A percentile compares a stretch with the other conserved stretches of the same genome.
phyloP scores from a whole-genome alignment of 1,140 invertebrate genomes.

The Cheumatopsyche charites region DNA sequence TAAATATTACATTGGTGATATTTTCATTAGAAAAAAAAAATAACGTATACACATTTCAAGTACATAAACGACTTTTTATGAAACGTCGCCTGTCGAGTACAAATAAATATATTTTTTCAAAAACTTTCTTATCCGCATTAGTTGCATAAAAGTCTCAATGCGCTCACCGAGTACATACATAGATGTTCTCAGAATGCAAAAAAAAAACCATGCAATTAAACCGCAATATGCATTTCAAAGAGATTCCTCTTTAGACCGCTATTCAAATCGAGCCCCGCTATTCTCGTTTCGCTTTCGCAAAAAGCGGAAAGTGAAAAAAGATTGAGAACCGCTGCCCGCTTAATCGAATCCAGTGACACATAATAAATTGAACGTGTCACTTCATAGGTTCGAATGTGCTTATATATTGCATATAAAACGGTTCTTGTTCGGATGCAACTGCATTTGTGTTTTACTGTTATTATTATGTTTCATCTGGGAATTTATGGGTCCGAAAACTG shows the following conservation, averaged over 20 bases:
- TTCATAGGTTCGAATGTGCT: not conserved
- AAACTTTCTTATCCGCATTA: conserved; percentile 17
- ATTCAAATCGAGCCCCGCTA: too few relatives aligned
- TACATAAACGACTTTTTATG: conserved; percentile 3
- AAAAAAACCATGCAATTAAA: too few relatives aligned
- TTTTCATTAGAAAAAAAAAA: too few relatives aligned
- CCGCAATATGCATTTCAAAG: too few relatives aligned
- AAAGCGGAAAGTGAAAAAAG: not conserved
- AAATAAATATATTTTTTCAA: not conserved
- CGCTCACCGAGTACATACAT: not conserved
- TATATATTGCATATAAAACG: too few relatives aligned
- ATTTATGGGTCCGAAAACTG: too few relatives aligned
- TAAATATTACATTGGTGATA: too few relatives aligned
- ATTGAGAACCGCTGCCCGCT: not conserved
- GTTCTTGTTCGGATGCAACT: not conserved
- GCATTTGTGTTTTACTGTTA: too few relatives aligned
- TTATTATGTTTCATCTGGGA: too few relatives aligned
- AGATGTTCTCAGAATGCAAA: not conserved
- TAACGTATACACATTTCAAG: too few relatives aligned
- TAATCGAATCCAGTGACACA: conserved; percentile 6
- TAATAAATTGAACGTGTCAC: conserved; percentile 10
- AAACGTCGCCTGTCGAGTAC: not conserved
- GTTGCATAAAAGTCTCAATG: conserved; percentile 2
- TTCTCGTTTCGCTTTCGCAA: too few relatives aligned
- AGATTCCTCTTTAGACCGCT: too few relatives aligned